Base-by-base conservation (phyloP, 2,888 invertebrate genomes). In the Bugulina stolonifera region DNA sequence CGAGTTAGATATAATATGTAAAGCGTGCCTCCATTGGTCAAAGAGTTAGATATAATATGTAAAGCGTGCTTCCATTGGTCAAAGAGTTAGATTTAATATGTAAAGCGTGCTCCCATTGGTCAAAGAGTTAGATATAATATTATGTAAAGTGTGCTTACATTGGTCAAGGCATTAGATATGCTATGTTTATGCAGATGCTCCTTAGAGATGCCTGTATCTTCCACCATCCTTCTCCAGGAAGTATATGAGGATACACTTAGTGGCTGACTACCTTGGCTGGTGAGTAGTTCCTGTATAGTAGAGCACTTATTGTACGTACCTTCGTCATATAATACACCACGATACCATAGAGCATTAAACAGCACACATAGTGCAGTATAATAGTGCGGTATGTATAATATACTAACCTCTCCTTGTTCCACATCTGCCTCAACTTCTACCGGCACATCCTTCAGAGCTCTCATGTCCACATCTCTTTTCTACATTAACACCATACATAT, bases 141-240 rank as follows among this genome's bases (percentile, higher is more conserved):
- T n/a, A n/a, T n/a, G n/a, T n/a, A n/a, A n/a, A n/a, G n/a, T 10
- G 25, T 23, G 3, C 22, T 55, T 55, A 64, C 64, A 32, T 34
- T 25, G 32, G 27, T 32, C 18, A 64, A n/a, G 2, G 64, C 32
- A 32, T 64, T 64, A 27, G 64, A 25, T 10, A 64, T 64, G 64
- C 64, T 64, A n/a, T 64, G n/a, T n/a, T 32, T 27, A 32, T 32
- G 64, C n/a, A 64, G 64, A 32, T 64, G 64, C 32, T 64, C 34
- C 32, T 64, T 64, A 27, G 64, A 32, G 14, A 64, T 27, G 5
- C 32, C 29, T 32, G 32, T 14, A 27, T 64, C 64, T 10, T 27
- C 64, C 27, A 64, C 64, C 64, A 64, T 14, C 5, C n/a, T 22
- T 3, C 32, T 64, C 64, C 64, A 64, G 3, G 64, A 32, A 32